These are phyloP conservation scores for Ctenomys sociabilis DNA, from an alignment of 2,113 vertebrate genomes.

Conservation along the genomic window DNA sequence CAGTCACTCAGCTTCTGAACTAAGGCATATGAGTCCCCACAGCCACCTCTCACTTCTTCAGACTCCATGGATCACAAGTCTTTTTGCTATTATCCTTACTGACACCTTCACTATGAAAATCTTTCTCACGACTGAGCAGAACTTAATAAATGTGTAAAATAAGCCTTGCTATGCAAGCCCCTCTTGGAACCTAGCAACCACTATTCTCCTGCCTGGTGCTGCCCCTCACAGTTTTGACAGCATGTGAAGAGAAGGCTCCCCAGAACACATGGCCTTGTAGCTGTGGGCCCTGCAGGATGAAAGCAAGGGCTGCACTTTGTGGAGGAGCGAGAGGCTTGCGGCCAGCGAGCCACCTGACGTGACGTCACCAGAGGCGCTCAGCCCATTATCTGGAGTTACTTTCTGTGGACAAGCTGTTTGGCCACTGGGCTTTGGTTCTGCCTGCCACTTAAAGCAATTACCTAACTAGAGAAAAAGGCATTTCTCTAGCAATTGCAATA, in stretches of 20 bases:
- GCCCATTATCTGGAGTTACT: background rate
- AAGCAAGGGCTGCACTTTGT: background rate
- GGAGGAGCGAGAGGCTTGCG: background rate
- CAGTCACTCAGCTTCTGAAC: background rate
- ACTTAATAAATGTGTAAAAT: background rate
- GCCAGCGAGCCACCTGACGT: background rate
- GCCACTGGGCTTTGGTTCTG: background rate
- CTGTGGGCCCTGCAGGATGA: background rate
- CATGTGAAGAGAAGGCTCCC: background rate
- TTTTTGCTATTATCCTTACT: background rate
- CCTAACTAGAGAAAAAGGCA: background rate
- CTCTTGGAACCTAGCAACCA: background rate
- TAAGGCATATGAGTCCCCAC: background rate
- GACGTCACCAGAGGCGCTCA: fast-evolving
- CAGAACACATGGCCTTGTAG: background rate
- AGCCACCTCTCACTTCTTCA: background rate
- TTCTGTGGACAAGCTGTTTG: background rate
- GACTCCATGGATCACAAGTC: background rate
- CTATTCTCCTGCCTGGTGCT: no score
- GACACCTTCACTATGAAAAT: background rate
- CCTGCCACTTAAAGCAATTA: slow-evolving; percentile 12
- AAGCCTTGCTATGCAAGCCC: background rate
- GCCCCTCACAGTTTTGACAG: background rate
- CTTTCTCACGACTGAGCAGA: background rate
- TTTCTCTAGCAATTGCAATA: slow-evolving; percentile 52